These are phyloP conservation scores for Rhinoderma darwinii DNA, from an alignment of 2,113 vertebrate species.

Conservation along the genomic window DNA sequence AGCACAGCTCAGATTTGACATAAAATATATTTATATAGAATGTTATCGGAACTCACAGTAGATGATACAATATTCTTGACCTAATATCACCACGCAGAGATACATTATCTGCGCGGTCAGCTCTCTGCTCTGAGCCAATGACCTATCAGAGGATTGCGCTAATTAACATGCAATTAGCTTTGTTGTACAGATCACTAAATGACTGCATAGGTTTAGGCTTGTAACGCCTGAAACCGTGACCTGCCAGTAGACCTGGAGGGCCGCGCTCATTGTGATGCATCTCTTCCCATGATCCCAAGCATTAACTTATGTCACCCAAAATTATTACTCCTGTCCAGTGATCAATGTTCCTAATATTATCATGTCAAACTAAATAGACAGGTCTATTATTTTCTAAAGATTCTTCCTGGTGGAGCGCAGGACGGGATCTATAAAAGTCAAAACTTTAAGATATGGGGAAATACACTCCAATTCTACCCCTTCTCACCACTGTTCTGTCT, in stretches of 20 bases:
- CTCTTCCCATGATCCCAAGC: neutral
- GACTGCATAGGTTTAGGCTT: neutral
- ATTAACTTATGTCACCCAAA: constrained; percentile 19
- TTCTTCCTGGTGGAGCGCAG: too few species aligned
- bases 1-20: too few species aligned
- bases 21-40: too few species aligned
- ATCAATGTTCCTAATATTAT: neutral
- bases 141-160: neutral
- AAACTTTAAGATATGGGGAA: too few species aligned
- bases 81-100: neutral
- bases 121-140: neutral
- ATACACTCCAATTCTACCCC: too few species aligned
- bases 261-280: neutral
- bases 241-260: neutral
- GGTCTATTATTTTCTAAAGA: too few species aligned
- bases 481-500: too few species aligned
- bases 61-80: neutral
- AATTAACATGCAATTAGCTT: constrained; percentile 34
- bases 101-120: neutral
- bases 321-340: neutral
- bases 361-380: neutral
- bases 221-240: neutral
- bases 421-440: too few species aligned
- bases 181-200: constrained; percentile 16
- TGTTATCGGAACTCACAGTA: neutral